phyloP scores from a whole-genome alignment of 2,888 invertebrate species.

The Argyra leucocephala region DNA sequence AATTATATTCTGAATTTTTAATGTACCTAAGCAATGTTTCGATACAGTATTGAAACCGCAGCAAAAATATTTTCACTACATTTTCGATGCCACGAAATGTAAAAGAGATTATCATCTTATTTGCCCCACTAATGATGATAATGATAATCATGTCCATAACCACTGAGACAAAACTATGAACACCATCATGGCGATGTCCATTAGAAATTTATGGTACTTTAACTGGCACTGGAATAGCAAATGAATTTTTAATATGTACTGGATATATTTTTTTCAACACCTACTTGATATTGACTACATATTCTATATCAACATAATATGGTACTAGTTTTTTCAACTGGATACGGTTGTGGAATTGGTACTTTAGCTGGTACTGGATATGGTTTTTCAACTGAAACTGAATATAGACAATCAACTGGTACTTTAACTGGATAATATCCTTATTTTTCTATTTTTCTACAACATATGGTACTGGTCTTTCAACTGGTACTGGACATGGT shows the following conservation, averaged over 20 bases:
- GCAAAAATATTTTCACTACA: no score
- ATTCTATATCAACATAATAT: constrained; percentile 43
- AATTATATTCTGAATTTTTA: no score
- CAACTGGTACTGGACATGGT: constrained; percentile 63
- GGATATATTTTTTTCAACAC: constrained; percentile 31
- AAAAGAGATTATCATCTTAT: no score
- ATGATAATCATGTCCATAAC: constrained; percentile 25
- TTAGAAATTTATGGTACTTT: constrained; percentile 39
- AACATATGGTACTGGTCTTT: constrained; percentile 54
- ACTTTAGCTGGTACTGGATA: constrained; percentile 62
- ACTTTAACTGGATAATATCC: constrained; percentile 47
- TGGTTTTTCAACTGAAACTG: constrained; percentile 52
- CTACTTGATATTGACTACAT: constrained; percentile 35
- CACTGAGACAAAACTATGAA: constrained; percentile 24
- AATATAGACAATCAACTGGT: constrained; percentile 54
- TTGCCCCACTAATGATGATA: constrained; percentile 12
- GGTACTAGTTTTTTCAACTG: constrained; percentile 52
- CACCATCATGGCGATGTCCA: constrained; percentile 35
- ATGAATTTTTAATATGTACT: constrained; percentile 34
- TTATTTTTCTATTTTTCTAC: constrained; percentile 55
- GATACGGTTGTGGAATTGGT: constrained; percentile 41
- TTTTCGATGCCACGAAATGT: no score
- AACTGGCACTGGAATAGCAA: constrained; percentile 46
- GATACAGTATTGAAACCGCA: no score
- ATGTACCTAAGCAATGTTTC: no score